A percentile compares a stretch with the other conserved stretches of the same genome.
Evolutionary conservation across 2,113 vertebrate species (phyloP).

Genomic region (Dasyornis broadbenti): DNA sequence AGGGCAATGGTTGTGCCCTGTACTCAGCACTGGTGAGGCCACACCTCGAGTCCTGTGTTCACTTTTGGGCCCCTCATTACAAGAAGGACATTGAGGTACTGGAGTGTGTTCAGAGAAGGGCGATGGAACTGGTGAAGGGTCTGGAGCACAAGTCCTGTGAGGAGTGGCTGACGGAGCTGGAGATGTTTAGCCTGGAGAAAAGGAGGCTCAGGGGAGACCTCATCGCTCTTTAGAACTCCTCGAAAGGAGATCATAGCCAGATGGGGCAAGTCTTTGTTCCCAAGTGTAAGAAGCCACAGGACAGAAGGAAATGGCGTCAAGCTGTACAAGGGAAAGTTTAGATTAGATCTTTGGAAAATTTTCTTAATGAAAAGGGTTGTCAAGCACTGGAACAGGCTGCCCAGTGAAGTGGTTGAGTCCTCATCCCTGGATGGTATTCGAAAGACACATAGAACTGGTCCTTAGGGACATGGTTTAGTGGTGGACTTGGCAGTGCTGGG

Average conservation of each 20-base stretch:
- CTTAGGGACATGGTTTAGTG: not conserved
- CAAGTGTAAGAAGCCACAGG: accelerated
- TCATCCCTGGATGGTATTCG: not conserved
- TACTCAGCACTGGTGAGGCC: accelerated
- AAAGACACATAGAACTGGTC: not conserved
- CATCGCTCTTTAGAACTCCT: not conserved
- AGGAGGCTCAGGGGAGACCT: not conserved
- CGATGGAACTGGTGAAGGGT: accelerated
- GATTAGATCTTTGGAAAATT: not conserved
- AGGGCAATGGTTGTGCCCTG: not conserved
- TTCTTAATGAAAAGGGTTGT: not conserved
- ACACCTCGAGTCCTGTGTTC: accelerated
- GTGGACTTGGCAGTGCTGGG: not conserved
- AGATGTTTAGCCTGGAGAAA: not conserved
- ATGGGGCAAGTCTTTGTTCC: not conserved
- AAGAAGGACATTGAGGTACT: not conserved
- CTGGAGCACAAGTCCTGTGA: no score
- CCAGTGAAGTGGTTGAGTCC: not conserved
- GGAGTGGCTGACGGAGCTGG: not conserved
- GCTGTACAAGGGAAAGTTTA: not conserved
- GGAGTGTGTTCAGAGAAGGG: accelerated
- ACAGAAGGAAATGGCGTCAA: not conserved
- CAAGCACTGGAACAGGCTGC: not conserved
- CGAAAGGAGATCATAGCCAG: not conserved
- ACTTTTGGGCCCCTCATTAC: accelerated